Conservation (phyloP, 1,140 invertebrate genomes). For the Steinernema khuongi region DNA sequence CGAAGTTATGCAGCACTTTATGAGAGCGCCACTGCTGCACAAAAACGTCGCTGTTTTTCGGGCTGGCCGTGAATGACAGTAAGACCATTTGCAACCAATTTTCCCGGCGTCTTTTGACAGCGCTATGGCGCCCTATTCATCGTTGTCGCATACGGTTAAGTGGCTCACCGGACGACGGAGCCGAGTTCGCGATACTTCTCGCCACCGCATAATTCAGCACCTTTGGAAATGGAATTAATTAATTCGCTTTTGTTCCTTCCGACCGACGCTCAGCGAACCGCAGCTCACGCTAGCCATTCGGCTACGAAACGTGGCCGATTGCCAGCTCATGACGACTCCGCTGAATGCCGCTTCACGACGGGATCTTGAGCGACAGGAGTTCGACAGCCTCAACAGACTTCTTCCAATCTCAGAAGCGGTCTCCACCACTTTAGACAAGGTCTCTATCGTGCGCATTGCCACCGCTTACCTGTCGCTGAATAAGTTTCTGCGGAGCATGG, state of each 20-base stretch:
- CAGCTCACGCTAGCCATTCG: background rate
- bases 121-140: too few relatives aligned
- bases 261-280: background rate
- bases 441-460: background rate
- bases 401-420: background rate
- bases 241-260: background rate
- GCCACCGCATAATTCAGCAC: background rate
- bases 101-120: too few relatives aligned
- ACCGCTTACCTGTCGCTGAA: background rate
- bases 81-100: too few relatives aligned
- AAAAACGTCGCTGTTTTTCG: too few relatives aligned
- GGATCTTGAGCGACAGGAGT: background rate
- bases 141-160: conserved; percentile 14
- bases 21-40: too few relatives aligned
- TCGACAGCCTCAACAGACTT: background rate
- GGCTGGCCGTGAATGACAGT: too few relatives aligned
- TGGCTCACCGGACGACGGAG: background rate
- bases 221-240: background rate
- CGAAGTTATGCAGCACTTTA: too few relatives aligned
- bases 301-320: background rate
- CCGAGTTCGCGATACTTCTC: background rate
- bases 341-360: background rate
- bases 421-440: background rate
- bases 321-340: background rate
- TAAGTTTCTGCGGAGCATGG: background rate